These are phyloP conservation scores for Thunnus maccoyii DNA, from an alignment of 2,113 vertebrate species.

Conservation along the genomic window DNA sequence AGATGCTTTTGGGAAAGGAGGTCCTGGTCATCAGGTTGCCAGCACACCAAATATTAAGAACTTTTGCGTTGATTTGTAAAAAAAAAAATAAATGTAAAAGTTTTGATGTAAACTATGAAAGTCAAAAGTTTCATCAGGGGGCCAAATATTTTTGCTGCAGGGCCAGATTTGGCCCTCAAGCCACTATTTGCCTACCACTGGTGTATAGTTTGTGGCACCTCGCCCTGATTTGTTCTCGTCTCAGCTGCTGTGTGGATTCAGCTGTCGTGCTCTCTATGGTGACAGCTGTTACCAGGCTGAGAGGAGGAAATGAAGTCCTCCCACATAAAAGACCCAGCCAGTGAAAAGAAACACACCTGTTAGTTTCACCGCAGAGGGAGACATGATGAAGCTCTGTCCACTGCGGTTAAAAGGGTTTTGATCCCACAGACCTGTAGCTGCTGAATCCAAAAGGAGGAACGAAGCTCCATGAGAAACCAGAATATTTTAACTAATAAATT, in stretches of 20 bases:
- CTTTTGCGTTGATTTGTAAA: too few relatives aligned
- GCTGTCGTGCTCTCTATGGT: conserved; percentile 1
- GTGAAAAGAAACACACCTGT: background rate
- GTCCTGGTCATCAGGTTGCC: too few relatives aligned
- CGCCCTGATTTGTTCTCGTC: background rate
- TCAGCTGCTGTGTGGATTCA: conserved; percentile 8
- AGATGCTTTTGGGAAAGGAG: too few relatives aligned
- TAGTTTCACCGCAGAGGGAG: background rate
- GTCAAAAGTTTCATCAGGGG: too few relatives aligned
- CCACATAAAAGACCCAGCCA: background rate
- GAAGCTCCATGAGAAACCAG: background rate
- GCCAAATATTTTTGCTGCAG: too few relatives aligned
- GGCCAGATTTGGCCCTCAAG: too few relatives aligned
- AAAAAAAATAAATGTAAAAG: too few relatives aligned
- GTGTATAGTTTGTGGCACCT: background rate
- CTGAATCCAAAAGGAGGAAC: background rate
- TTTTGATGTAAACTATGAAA: too few relatives aligned
- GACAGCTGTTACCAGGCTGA: background rate
- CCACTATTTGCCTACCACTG: too few relatives aligned
- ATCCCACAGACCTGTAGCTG: background rate
- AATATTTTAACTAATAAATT: background rate
- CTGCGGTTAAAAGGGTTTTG: background rate
- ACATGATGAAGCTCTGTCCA: background rate
- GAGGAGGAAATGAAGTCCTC: background rate
- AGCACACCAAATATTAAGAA: too few relatives aligned